Percentiles rank a stretch among this genome's conserved stretches.
phyloP scores from a whole-genome alignment of 2,888 invertebrate genomes.

The Watsonalla binaria region DNA sequence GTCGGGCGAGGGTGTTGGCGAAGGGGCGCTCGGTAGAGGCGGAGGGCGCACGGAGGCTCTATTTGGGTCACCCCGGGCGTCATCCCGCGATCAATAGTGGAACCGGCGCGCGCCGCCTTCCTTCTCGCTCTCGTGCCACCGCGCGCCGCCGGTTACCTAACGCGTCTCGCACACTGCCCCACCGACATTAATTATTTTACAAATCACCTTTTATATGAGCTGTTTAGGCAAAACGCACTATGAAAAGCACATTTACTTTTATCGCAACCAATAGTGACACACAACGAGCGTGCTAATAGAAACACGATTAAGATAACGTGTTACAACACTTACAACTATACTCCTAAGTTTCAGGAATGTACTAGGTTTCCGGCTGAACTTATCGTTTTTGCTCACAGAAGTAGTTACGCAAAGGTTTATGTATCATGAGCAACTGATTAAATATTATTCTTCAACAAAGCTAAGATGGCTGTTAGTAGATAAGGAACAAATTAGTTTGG shows the following conservation, averaged over 20 bases:
- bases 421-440: conserved; percentile 40
- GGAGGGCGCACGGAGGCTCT: conserved; percentile 68
- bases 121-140: conserved; percentile 57
- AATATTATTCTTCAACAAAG: conserved; percentile 29
- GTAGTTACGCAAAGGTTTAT: conserved; percentile 29
- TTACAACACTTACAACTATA: not conserved
- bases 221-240: conserved; percentile 42
- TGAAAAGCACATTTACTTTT: conserved; percentile 18
- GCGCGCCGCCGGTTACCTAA: conserved; percentile 67
- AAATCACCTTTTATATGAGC: conserved; percentile 50
- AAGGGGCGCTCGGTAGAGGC: conserved; percentile 43
- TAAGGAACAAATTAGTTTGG: not conserved
- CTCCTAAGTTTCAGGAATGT: too few relatives aligned
- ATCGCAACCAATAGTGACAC: conserved; percentile 8
- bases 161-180: conserved; percentile 66
- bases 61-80: conserved; percentile 79
- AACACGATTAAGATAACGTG: not conserved
- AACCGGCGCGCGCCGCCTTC: conserved; percentile 69
- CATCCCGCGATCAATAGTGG: conserved; percentile 73
- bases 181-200: conserved; percentile 68
- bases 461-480: conserved; percentile 5
- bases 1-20: conserved; percentile 43
- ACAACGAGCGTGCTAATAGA: not conserved
- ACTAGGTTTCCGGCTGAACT: too few relatives aligned
- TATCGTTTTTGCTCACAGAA: conserved; percentile 22